Base-by-base conservation (phyloP, 2,797 vertebrate species). In the Pteronotus mesoamericanus region DNA sequence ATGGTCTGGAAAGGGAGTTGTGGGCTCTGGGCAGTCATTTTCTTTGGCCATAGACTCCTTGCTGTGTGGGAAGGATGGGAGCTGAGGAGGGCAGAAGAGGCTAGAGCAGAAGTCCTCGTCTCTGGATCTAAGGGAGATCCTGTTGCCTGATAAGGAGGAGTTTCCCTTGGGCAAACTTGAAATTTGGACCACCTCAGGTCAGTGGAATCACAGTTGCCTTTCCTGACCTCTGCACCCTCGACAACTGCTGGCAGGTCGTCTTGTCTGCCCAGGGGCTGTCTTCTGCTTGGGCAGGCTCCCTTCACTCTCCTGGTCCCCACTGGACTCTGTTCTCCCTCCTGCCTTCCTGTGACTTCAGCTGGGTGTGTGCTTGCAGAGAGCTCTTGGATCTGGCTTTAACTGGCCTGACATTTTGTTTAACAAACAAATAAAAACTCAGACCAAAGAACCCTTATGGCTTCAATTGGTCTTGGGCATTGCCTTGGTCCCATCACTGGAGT, bases 331-430 rank as follows among this genome's bases (percentile, higher is more conserved):
- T 82, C 88, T 89, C 91, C 86, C 95, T 95, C 75, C 15, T 93
- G 80, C 96, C 95, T 96, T 93, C 75, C 95, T 80, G 78, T 0
- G 15, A 92, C 96, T 46, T 59, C 1, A 68, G 94, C 95, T 91
- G 97, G 97, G 84, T 94, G 93, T 89, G 71, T 90, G 92, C 89
- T 94, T 46, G 69, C 86, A 69, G 92, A 96, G 77, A 6, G 89
- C 0, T 21, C 96, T 71, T 55, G 96, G 97, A 96, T 96, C 94
- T 97, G 69, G 0, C 96, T 98, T 97, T 98, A 98, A 98, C 98
- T 98, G 98, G 97, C 91, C 97, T 98, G 98, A 98, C 98, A 98
- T 98, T 98, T 97, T 98, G 46, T 97, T 98, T 98, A 98, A 98
- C 97, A 98, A 98, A 98, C 98, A 98, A 97, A 98, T 82, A 53